Conservation (phyloP, 1,140 invertebrate species). For the Lordiphosa mommai region DNA sequence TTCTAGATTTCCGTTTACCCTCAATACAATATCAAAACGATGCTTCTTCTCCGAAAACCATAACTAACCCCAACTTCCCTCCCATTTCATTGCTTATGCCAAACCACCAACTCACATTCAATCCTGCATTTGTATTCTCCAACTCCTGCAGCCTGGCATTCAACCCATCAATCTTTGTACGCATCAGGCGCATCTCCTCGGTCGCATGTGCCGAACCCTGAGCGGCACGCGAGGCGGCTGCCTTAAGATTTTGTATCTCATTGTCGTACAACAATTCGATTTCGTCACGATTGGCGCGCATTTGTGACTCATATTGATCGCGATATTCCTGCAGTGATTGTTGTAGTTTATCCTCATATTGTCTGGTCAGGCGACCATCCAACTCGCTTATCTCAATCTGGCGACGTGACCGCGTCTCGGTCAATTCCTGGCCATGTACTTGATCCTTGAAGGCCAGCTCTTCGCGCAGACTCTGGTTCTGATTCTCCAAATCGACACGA, state of each 20-base stretch:
- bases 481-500: conserved; percentile 96
- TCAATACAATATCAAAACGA: no score
- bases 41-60: no score
- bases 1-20: no score
- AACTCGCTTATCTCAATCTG: conserved; percentile 87
- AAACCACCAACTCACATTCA: conserved; percentile 81
- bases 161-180: conserved; percentile 87
- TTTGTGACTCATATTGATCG: conserved; percentile 94
- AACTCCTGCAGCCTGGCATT: conserved; percentile 87
- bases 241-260: conserved; percentile 87
- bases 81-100: no score
- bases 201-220: conserved; percentile 85
- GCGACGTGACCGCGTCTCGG: conserved; percentile 91
- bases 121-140: conserved; percentile 85
- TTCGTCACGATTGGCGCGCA: conserved; percentile 92
- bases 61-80: no score
- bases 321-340: conserved; percentile 95
- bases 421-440: conserved; percentile 91
- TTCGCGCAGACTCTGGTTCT: conserved; percentile 93
- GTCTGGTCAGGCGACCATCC: conserved; percentile 92
- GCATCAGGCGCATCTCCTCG: conserved; percentile 88
- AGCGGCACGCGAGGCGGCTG: conserved; percentile 84
- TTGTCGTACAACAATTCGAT: conserved; percentile 91
- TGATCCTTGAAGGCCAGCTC: conserved; percentile 95
- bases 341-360: conserved; percentile 96